Evolutionary conservation across 2,797 vertebrate genomes (phyloP).

Genomic region (Dendrocincla tyrannina): DNA sequence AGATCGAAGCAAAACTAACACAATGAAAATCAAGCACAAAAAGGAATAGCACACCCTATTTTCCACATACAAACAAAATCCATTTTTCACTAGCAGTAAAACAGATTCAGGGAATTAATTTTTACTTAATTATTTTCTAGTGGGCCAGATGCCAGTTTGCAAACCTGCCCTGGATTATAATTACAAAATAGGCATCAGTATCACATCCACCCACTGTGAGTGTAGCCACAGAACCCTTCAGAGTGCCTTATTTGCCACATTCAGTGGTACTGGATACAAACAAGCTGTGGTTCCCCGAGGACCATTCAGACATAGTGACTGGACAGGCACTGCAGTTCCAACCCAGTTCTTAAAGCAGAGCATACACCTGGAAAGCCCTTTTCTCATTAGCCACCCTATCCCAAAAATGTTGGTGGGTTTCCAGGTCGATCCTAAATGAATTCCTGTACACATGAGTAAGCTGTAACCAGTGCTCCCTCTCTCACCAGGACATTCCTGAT

Average conservation of each 20-base stretch:
- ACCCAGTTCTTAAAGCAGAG: neutral
- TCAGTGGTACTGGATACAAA: neutral
- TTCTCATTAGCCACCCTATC: neutral
- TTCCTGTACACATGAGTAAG: neutral
- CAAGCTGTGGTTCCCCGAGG: neutral
- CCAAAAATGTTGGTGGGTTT: neutral
- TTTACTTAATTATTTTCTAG: neutral
- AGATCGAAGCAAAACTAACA: neutral
- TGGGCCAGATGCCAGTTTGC: neutral
- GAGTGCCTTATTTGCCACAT: neutral
- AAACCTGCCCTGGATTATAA: neutral
- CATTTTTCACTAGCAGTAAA: neutral
- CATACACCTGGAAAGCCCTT: neutral
- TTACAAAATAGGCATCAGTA: neutral
- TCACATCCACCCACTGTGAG: fast-evolving
- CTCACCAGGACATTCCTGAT: neutral
- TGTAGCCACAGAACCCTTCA: neutral
- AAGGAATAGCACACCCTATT: neutral
- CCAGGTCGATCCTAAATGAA: neutral
- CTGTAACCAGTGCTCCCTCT: neutral
- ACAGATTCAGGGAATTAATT: neutral
- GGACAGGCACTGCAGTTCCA: fast-evolving
- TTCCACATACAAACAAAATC: neutral
- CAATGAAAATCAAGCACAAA: neutral
- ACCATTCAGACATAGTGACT: neutral